Conservation (phyloP, 2,888 invertebrate species). For the Clistopyga incitator region DNA sequence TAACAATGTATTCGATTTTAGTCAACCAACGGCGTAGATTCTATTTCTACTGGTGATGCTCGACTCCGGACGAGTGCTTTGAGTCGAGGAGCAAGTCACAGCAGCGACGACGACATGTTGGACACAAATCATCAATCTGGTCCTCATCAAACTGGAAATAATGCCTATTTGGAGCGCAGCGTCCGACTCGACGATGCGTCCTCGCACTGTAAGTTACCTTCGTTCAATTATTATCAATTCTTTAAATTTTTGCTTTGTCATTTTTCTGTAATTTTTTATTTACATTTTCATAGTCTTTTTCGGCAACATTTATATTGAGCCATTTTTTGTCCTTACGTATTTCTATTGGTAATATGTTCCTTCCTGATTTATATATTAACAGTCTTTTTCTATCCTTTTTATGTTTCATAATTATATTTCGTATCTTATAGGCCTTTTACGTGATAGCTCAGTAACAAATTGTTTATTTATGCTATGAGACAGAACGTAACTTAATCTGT, state of each 20-base stretch:
- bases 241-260: not conserved
- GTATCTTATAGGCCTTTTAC: too few species aligned
- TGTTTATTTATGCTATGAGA: too few species aligned
- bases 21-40: slow-evolving; percentile 80
- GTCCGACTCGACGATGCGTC: slow-evolving; percentile 82
- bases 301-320: too few species aligned
- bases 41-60: slow-evolving; percentile 78
- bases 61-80: slow-evolving; percentile 75
- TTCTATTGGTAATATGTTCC: too few species aligned
- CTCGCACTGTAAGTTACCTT: slow-evolving; percentile 79
- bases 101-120: slow-evolving; percentile 83
- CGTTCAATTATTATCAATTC: not conserved
- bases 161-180: slow-evolving; percentile 79
- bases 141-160: slow-evolving; percentile 79
- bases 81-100: slow-evolving; percentile 78
- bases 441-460: too few species aligned
- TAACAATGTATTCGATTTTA: slow-evolving; percentile 68
- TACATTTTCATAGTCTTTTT: too few species aligned
- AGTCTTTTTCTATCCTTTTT: too few species aligned
- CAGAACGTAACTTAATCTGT: not conserved
- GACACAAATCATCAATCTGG: slow-evolving; percentile 79
- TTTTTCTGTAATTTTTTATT: too few species aligned
- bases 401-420: too few species aligned
- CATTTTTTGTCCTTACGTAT: too few species aligned
- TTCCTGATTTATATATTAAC: too few species aligned